Evolutionary conservation across 2,113 vertebrate species (phyloP).

Genomic region (Nothoprocta perdicaria): DNA sequence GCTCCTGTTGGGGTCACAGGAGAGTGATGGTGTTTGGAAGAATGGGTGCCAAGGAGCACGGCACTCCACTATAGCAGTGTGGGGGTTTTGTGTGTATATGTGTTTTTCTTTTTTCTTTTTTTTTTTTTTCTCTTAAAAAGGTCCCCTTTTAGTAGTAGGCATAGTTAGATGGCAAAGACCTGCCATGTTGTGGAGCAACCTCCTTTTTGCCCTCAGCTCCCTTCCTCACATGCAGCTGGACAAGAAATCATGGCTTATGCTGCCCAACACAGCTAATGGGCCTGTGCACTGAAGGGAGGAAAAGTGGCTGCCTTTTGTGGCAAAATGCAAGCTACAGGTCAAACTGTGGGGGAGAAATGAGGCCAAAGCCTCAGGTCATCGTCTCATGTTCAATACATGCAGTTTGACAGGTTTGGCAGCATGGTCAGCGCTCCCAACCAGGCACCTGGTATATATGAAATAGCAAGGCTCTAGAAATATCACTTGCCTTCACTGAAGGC

Average conservation of each 20-base stretch:
- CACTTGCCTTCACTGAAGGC: background rate
- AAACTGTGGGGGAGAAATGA: background rate
- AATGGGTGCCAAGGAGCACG: background rate
- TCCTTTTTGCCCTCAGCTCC: background rate
- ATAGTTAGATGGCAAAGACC: background rate
- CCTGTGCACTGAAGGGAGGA: background rate
- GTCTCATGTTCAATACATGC: accelerated
- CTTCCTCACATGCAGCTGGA: background rate
- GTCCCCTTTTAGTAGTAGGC: background rate
- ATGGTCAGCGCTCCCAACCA: background rate
- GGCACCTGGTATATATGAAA: background rate
- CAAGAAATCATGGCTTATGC: background rate
- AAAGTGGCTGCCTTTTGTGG: background rate
- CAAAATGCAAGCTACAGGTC: background rate
- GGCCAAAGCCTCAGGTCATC: background rate
- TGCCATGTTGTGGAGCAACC: background rate
- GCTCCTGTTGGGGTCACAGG: background rate
- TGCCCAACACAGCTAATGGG: background rate
- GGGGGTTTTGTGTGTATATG: no score
- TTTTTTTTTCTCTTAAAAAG: background rate
- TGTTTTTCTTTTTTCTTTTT: no score
- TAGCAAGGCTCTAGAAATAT: background rate
- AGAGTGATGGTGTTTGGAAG: background rate
- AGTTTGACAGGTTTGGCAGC: background rate
- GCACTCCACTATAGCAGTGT: background rate